A percentile compares a stretch with the other conserved stretches of the same genome.
These are phyloP conservation scores for Rafetus swinhoei DNA, from an alignment of 2,113 vertebrate species.

Conservation along the genomic window DNA sequence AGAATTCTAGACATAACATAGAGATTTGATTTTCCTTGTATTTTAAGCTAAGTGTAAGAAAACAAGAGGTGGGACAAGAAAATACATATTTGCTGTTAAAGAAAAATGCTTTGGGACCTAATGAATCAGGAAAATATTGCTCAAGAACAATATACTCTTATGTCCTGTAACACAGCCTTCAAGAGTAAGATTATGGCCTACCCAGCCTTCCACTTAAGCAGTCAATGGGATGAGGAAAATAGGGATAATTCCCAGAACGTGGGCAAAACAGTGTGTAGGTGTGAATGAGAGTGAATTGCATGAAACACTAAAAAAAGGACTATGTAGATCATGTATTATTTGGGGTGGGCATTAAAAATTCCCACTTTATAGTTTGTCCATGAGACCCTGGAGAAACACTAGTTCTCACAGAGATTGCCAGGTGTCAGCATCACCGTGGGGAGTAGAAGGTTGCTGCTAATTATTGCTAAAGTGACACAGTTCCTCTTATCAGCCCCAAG, in stretches of 20 bases:
- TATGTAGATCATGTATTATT: neutral
- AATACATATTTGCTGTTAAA: constrained; percentile 20
- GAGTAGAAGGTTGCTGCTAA: neutral
- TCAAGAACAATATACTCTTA: neutral
- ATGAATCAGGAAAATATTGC: neutral
- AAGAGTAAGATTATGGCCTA: neutral
- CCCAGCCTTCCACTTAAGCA: neutral
- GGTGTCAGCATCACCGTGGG: neutral
- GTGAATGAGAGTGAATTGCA: neutral
- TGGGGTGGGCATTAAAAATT: neutral
- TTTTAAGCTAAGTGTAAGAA: constrained; percentile 24
- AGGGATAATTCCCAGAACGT: neutral
- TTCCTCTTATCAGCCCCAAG: neutral
- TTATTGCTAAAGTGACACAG: neutral
- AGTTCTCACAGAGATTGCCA: neutral
- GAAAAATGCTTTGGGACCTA: constrained; percentile 28
- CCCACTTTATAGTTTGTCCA: neutral
- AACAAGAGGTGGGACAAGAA: constrained; percentile 51
- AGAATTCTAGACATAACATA: neutral
- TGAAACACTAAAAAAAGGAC: neutral
- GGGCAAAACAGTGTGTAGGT: neutral
- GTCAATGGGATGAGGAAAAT: neutral
- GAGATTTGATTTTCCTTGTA: constrained; percentile 2
- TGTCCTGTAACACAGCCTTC: constrained; percentile 13
- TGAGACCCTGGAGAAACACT: neutral